These are phyloP conservation scores for Meteorus cinctellus DNA, from an alignment of 2,888 invertebrate species.

Conservation along the genomic window DNA sequence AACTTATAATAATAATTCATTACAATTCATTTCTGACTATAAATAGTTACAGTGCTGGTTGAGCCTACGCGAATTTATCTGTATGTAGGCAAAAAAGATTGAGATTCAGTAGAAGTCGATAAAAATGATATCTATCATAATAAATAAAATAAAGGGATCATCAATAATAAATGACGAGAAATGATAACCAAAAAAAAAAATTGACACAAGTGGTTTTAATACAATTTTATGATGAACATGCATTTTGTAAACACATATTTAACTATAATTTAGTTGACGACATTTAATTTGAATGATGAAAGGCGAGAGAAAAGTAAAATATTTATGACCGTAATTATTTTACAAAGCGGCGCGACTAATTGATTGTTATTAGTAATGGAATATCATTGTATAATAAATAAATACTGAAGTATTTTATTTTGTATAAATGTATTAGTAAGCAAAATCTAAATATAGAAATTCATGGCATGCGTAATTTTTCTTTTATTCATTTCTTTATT, in stretches of 20 bases:
- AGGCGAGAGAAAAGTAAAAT: not conserved
- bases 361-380: slow-evolving; percentile 7
- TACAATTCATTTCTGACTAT: not conserved
- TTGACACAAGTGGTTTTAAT: slow-evolving; percentile 37
- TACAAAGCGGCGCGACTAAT: slow-evolving; percentile 5
- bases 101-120: not conserved
- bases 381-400: slow-evolving; percentile 8
- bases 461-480: not conserved
- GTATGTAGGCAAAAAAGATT: not conserved
- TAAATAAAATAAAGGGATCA: not conserved
- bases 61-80: slow-evolving; percentile 2
- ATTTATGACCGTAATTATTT: not conserved
- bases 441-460: not conserved
- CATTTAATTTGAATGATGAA: not conserved
- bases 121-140: not conserved
- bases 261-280: not conserved
- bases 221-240: not conserved
- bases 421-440: not conserved
- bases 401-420: not conserved
- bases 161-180: not conserved
- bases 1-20: too few relatives aligned
- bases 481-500: not conserved
- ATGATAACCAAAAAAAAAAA: slow-evolving; percentile 19
- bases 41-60: not conserved
- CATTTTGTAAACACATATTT: not conserved